A percentile compares a stretch with the other conserved stretches of the same genome.
Conservation (phyloP, 2,888 invertebrate species). For the Drosophila nigricruria region DNA sequence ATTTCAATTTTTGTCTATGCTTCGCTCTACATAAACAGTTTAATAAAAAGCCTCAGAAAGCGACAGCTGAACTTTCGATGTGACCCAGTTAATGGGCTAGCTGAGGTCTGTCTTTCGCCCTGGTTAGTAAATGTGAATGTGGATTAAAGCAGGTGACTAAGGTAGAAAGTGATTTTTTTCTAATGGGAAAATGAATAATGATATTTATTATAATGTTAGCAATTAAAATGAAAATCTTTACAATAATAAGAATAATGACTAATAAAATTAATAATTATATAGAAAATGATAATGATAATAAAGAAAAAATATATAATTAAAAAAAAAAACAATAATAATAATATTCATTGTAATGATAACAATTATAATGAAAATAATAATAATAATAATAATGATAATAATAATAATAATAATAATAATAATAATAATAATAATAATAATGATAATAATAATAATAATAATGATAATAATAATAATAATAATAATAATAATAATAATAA, state of each 20-base stretch:
- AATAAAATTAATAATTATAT: neutral
- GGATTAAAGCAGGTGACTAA: neutral
- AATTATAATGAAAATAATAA: too few relatives aligned
- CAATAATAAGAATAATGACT: neutral
- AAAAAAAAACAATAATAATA: too few relatives aligned
- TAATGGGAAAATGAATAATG: neutral
- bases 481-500: too few relatives aligned
- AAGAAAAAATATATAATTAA: too few relatives aligned
- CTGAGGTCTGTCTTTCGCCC: neutral
- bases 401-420: too few relatives aligned
- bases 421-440: too few relatives aligned
- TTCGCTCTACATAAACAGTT: conserved; percentile 7
- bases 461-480: too few relatives aligned
- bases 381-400: too few relatives aligned
- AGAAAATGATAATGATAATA: too few relatives aligned
- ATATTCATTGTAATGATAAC: too few relatives aligned
- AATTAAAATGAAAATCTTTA: neutral
- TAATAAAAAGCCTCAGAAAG: conserved; percentile 6
- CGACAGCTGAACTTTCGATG: conserved; percentile 1
- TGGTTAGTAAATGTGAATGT: neutral
- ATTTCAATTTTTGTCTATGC: conserved; percentile 5
- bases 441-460: too few relatives aligned
- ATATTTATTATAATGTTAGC: neutral
- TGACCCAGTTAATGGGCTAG: neutral
- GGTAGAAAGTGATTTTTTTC: neutral